Evolutionary conservation across 2,113 vertebrate species (phyloP).

Genomic region (Serilophus lunatus): DNA sequence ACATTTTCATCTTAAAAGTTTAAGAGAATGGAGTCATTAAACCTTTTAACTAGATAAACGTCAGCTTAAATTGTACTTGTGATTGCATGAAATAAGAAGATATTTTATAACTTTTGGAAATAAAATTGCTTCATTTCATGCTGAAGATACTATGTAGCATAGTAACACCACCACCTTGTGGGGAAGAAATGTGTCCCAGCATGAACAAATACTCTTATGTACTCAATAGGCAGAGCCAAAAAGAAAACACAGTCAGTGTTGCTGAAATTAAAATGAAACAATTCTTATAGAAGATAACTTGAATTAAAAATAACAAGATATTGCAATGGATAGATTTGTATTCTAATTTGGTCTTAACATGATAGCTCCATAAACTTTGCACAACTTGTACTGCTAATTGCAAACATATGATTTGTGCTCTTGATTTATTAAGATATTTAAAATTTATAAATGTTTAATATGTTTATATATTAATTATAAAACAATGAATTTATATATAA

Average conservation of each 20-base stretch:
- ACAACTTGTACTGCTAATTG: not conserved
- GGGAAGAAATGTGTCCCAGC: not conserved
- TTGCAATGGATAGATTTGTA: not conserved
- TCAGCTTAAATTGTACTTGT: not conserved
- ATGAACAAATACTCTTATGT: not conserved
- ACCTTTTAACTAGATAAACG: not conserved
- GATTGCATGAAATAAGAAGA: not conserved
- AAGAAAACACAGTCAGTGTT: not conserved
- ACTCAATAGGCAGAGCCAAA: not conserved
- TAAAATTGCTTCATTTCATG: not conserved
- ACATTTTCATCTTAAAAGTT: not conserved
- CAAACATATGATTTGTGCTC: not conserved
- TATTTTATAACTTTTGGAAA: not conserved
- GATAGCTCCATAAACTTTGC: not conserved
- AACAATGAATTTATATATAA: not conserved
- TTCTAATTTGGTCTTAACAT: not conserved
- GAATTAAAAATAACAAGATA: not conserved
- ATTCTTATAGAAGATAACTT: not conserved
- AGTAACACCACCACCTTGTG: constrained; percentile 60
- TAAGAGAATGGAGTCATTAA: not conserved
- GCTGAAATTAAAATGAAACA: not conserved
- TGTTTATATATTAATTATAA: not conserved
- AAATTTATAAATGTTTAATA: not conserved
- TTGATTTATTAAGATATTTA: not conserved
- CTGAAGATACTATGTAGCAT: not conserved